Base-by-base conservation (phyloP, 2,797 vertebrate genomes). In the Cynopterus sphinx region DNA sequence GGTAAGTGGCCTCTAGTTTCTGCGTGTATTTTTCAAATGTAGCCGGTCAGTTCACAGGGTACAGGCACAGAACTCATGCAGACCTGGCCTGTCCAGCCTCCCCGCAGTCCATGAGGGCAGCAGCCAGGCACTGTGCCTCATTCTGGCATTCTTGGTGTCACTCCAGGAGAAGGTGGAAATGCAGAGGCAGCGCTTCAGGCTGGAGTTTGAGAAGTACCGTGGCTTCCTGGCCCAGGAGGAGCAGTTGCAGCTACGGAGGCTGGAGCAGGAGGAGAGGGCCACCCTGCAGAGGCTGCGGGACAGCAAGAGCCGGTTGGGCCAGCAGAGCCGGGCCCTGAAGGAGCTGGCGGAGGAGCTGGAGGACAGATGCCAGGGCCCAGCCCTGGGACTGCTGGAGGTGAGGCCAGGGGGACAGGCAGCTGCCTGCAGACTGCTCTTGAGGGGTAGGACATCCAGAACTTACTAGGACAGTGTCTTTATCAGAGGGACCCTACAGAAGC, bases 181-280 rank as follows among this genome's bases (percentile, higher is more conserved):
- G 4, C 97, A 98, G 67, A 88, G 98, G 9, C 98, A 98, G 81
- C 93, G 63, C 33, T 98, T 98, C 83, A 71, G 98, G 13, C 84
- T 94, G 0, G 98, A 98, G 90, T 98, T 98, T 2, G 98, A 98
- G 91, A 98, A 98, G 90, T 94, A 98, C 8, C 96, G 98, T 9
- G 96, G 96, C 31, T 97, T 98, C 24, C 97, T 98, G 91, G 97
- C 96, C 0, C 96, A 96, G 0, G 98, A 98, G 93, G 98, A 98
- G 90, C 98, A 97, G 33, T 88, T 97, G 55, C 97, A 98, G 89
- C 97, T 98, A 53, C 86, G 97, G 92, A 85, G 95, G 59, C 93
- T 98, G 93, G 98, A 98, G 90, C 96, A 98, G 67, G 98, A 98
- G 31, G 98, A 98, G 89, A 93, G 98, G 11, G 36, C 6, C 10